Conservation (phyloP, 2,888 invertebrate genomes). For the Hartigia nigra region DNA sequence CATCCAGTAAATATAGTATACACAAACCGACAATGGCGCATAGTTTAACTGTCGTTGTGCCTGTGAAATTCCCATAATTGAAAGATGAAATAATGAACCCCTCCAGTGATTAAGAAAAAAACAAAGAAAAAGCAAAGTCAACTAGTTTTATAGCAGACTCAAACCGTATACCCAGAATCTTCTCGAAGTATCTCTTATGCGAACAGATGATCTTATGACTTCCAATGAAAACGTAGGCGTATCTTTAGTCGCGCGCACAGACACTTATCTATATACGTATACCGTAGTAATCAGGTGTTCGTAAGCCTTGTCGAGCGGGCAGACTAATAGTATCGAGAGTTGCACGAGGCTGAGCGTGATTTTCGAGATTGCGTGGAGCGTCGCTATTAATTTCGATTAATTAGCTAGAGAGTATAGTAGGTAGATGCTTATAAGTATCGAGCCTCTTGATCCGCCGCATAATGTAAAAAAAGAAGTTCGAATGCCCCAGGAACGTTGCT, state of each 20-base stretch:
- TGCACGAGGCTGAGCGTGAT: neutral
- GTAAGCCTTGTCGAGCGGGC: neutral
- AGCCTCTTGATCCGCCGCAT: neutral
- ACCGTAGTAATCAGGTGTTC: neutral
- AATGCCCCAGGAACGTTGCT: neutral
- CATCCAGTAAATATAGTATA: neutral
- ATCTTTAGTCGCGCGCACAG: neutral
- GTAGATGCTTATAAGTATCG: neutral
- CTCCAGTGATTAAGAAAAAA: neutral
- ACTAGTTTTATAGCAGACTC: neutral
- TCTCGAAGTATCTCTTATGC: neutral
- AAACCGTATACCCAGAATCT: neutral
- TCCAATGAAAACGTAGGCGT: neutral
- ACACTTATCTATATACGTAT: neutral
- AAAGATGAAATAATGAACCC: neutral
- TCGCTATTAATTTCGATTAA: slow-evolving; percentile 52
- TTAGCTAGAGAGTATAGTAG: slow-evolving; percentile 43
- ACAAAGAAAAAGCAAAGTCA: neutral
- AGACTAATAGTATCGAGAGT: neutral
- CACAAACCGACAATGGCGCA: neutral
- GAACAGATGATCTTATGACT: neutral
- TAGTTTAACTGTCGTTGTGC: neutral
- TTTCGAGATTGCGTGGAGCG: slow-evolving; percentile 23
- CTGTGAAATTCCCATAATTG: neutral
- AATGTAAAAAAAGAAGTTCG: neutral